Conservation (phyloP, 2,113 vertebrate genomes). For the Mirza zaza region DNA sequence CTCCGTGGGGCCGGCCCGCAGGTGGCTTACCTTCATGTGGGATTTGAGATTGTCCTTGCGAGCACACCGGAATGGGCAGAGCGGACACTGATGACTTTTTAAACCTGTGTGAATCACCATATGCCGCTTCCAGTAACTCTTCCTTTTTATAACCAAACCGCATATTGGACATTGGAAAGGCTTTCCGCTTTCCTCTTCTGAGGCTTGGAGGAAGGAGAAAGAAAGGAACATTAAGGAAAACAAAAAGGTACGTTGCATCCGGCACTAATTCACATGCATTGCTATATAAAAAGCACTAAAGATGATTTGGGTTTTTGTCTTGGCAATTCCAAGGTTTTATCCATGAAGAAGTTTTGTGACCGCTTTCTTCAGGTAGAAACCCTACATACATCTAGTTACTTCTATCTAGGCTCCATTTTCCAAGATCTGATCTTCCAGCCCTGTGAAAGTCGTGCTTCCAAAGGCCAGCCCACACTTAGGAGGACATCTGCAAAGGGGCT, state of each 20-base stretch:
- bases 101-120: constrained; percentile 99
- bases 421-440: neutral
- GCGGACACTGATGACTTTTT: constrained; percentile 98
- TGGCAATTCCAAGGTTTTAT: neutral
- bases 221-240: constrained; percentile 66
- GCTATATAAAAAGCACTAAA: neutral
- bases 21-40: constrained; percentile 97
- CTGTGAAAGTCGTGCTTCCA: neutral
- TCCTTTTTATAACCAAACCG: constrained; percentile 99
- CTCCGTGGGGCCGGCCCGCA: fast-evolving
- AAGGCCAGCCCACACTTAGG: neutral
- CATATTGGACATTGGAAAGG: constrained; percentile 99
- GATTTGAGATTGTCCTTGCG: constrained; percentile 99
- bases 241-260: constrained; percentile 10
- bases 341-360: neutral
- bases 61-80: constrained; percentile 99
- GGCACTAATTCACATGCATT: neutral
- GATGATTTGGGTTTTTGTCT: neutral
- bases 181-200: constrained; percentile 97
- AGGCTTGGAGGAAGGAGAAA: constrained; percentile 86
- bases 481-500: neutral
- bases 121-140: constrained; percentile 99
- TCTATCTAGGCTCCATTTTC: neutral
- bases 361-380: neutral
- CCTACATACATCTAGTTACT: neutral